phyloP scores from a whole-genome alignment of 2,888 invertebrate genomes.

The Synanthedon vespiformis region DNA sequence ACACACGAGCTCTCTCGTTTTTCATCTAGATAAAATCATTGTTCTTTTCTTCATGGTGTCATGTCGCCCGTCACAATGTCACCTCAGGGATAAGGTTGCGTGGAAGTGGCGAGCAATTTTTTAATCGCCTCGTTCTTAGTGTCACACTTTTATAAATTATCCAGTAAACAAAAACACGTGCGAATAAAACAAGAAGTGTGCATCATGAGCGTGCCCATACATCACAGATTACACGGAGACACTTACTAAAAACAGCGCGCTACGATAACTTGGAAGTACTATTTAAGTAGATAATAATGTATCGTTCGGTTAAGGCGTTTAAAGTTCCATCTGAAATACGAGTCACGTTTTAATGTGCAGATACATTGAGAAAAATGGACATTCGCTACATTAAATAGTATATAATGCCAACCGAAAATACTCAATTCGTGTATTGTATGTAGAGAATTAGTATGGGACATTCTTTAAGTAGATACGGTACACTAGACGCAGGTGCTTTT shows the following conservation, averaged over 20 bases:
- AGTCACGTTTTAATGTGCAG: slow-evolving; percentile 12
- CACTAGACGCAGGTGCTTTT: too few relatives aligned
- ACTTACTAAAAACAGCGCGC: slow-evolving; percentile 24
- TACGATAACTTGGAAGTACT: slow-evolving; percentile 10
- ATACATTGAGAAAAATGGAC: slow-evolving; percentile 1
- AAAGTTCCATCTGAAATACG: slow-evolving; percentile 3
- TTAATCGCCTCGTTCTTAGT: neutral
- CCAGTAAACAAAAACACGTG: neutral
- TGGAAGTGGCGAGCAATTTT: neutral
- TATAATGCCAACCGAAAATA: too few relatives aligned
- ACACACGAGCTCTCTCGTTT: neutral
- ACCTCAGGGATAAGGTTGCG: neutral
- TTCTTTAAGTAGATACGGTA: too few relatives aligned
- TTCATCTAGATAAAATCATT: neutral
- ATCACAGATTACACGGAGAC: slow-evolving; percentile 28
- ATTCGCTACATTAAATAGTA: too few relatives aligned
- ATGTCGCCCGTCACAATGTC: neutral
- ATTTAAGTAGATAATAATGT: slow-evolving; percentile 2
- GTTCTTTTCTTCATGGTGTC: neutral
- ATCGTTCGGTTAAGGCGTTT: neutral
- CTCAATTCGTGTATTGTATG: too few relatives aligned
- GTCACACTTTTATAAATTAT: neutral
- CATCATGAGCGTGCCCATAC: slow-evolving; percentile 18
- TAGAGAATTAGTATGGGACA: too few relatives aligned
- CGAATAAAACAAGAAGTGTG: neutral